Evolutionary conservation across 1,140 invertebrate species (phyloP), one percentile per base, ranked within the genome.

Genomic region (Drosophila pallidifrons): DNA sequence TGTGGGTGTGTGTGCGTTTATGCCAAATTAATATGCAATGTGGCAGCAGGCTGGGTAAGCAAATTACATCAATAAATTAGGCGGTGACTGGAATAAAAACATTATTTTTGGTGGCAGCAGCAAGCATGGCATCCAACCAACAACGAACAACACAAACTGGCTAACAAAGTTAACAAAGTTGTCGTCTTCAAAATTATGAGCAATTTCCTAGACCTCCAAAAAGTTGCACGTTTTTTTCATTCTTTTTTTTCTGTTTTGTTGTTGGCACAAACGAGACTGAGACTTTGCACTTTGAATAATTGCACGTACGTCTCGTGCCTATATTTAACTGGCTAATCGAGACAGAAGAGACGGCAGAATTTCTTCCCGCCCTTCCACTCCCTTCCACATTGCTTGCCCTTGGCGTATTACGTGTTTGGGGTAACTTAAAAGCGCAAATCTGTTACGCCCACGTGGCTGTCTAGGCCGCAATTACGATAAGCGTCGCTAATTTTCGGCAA

Each of bases 221-320:
- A 87, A 69, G 74, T 79, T 79, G 49, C 75, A 79, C 79, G 73
- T 81, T 77, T 61, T 47, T 2, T 13, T 3, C 20, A n/a, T n/a
- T n/a, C n/a, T n/a, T n/a, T n/a, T 25, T 25, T 4, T 20, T 80
- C 72, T 61, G 43, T 25, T 25, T 2, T 43, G 38, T 4, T 43
- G 11, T 3, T 43, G 51, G 30, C 51, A 32, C 7, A 32, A 38
- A 25, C 20, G 20, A 8, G 35, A 38, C 35, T 38, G 30, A 63
- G 66, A 80, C 82, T 87, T 60, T 78, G 79, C 70, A 86, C 82
- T 86, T 82, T 86, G 82, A 86, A 86, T 86, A 86, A 86, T 86
- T 87, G 83, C 79, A 86, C 82, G 82, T 82, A 76, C 61, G 52
- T 58, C 45, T 41, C 30, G 32, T 38, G 64, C 64, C 65, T 74